Evolutionary conservation across 2,888 invertebrate species (phyloP).

Genomic region (Notodonta dromedarius): DNA sequence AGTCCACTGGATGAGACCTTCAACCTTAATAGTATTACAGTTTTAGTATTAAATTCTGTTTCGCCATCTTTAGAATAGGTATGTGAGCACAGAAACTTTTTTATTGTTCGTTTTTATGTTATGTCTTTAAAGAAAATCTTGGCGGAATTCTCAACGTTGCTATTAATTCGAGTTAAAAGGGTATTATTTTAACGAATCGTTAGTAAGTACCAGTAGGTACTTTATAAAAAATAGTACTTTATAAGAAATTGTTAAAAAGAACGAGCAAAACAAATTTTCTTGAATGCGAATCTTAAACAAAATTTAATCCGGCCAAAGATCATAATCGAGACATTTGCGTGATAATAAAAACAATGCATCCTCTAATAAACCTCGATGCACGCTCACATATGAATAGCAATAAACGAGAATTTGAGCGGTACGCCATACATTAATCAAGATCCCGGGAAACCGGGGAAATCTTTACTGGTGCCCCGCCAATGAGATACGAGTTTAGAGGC

Average conservation of each 20-base stretch:
- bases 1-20: constrained; percentile 54
- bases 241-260: too few species aligned
- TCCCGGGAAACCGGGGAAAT: constrained; percentile 53
- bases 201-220: too few species aligned
- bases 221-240: too few species aligned
- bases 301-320: too few species aligned
- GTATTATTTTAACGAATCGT: too few species aligned
- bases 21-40: constrained; percentile 46
- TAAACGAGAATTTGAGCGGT: constrained; percentile 37
- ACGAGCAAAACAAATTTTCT: too few species aligned
- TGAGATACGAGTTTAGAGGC: constrained; percentile 68
- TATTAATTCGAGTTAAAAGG: background rate
- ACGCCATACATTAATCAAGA: constrained; percentile 62
- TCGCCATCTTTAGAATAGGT: constrained; percentile 14
- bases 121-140: background rate
- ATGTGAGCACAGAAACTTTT: constrained; percentile 3
- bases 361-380: constrained; percentile 7
- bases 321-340: constrained; percentile 2
- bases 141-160: background rate
- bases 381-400: constrained; percentile 34
- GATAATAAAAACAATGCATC: constrained; percentile 18
- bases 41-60: constrained; percentile 20
- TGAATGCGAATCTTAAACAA: too few species aligned
- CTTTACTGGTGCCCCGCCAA: constrained; percentile 66
- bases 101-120: background rate